Percentiles rank a stretch among this genome's conserved stretches.
Conservation (phyloP, 1,140 invertebrate genomes). For the Thalassaphorura encarpata region DNA sequence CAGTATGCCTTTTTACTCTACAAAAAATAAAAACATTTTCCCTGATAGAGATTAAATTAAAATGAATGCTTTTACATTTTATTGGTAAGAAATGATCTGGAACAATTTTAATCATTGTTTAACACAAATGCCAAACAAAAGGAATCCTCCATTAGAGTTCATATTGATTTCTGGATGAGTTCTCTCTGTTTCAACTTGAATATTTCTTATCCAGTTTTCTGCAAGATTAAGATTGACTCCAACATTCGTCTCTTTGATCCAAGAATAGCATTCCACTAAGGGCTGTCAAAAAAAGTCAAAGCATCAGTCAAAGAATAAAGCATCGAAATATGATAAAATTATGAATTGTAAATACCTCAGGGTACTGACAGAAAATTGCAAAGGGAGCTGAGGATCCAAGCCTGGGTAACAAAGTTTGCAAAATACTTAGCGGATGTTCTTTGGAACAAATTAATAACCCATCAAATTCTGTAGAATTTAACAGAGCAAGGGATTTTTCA, state of each 20-base stretch:
- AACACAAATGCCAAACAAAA: slow-evolving; percentile 51
- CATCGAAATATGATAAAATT: not conserved
- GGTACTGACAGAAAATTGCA: slow-evolving; percentile 65
- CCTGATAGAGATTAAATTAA: too few relatives aligned
- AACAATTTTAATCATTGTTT: too few relatives aligned
- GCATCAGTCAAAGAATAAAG: not conserved
- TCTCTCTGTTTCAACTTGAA: slow-evolving; percentile 74
- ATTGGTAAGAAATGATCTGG: too few relatives aligned
- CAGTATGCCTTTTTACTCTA: too few relatives aligned
- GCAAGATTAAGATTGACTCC: slow-evolving; percentile 64
- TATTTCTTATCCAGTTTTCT: slow-evolving; percentile 76
- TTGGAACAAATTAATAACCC: slow-evolving; percentile 67
- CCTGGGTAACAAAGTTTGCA: slow-evolving; percentile 60
- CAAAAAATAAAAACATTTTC: too few relatives aligned
- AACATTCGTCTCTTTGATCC: slow-evolving; percentile 55
- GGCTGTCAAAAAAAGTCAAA: slow-evolving; percentile 39
- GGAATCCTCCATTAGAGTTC: slow-evolving; percentile 60
- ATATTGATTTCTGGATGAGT: slow-evolving; percentile 75
- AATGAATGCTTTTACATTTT: too few relatives aligned
- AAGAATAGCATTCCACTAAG: slow-evolving; percentile 64
- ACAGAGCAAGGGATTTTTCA: slow-evolving; percentile 25
- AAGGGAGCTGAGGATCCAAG: slow-evolving; percentile 67
- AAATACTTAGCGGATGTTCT: slow-evolving; percentile 71
- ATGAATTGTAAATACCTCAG: slow-evolving; percentile 46
- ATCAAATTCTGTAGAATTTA: slow-evolving; percentile 50